These are phyloP conservation scores for Dolichallabes microphthalmus DNA, from an alignment of 2,113 vertebrate species.

Conservation along the genomic window DNA sequence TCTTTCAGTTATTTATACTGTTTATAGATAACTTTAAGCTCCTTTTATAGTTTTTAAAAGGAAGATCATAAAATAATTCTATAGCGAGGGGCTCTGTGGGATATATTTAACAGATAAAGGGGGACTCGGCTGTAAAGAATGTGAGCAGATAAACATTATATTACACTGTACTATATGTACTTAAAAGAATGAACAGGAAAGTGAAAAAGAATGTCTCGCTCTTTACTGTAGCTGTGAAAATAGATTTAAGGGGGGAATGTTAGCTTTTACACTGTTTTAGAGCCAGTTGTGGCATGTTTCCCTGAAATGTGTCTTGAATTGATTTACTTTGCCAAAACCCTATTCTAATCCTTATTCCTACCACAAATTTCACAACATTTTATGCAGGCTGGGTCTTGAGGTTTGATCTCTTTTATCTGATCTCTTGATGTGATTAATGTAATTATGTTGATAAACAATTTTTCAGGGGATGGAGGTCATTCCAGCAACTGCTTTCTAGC, in stretches of 20 bases:
- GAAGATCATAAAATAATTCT: background rate
- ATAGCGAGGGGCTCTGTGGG: background rate
- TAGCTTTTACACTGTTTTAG: background rate
- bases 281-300: background rate
- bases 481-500: constrained; percentile 33
- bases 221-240: background rate
- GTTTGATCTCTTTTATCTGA: background rate
- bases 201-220: background rate
- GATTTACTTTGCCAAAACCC: background rate
- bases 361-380: background rate
- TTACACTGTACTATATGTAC: background rate
- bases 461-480: constrained; percentile 42
- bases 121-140: background rate
- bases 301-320: background rate
- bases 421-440: background rate
- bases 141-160: background rate
- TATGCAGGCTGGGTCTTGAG: background rate
- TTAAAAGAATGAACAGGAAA: background rate
- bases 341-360: constrained; percentile 3
- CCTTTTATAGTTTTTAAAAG: no score
- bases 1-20: background rate
- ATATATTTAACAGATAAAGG: background rate
- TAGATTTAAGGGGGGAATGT: background rate
- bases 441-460: constrained; percentile 7
- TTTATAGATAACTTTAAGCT: no score